phyloP scores from a whole-genome alignment of 2,888 invertebrate species.

The Mongoloraphidia duomilia region DNA sequence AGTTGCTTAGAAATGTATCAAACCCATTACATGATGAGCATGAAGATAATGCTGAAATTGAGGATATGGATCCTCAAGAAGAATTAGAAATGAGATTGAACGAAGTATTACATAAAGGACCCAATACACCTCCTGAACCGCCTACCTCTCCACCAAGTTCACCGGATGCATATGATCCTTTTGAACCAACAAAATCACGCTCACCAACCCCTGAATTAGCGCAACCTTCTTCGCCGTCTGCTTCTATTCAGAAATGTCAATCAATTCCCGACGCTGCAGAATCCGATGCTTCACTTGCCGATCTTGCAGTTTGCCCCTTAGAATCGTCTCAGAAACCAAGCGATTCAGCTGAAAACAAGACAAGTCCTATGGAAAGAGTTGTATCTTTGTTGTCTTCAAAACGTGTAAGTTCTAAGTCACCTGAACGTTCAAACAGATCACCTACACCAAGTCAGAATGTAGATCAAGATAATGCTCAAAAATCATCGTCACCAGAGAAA shows the following conservation, averaged over 20 bases:
- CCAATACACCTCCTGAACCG: slow-evolving; percentile 56
- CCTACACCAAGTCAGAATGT: slow-evolving; percentile 21
- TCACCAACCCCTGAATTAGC: slow-evolving; percentile 43
- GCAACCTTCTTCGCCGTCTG: slow-evolving; percentile 8
- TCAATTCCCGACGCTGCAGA: slow-evolving; percentile 6
- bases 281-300: slow-evolving; percentile 8
- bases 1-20: slow-evolving; percentile 31
- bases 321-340: slow-evolving; percentile 37
- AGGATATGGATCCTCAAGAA: slow-evolving; percentile 17
- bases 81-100: slow-evolving; percentile 16
- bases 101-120: slow-evolving; percentile 40
- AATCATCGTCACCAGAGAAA: slow-evolving; percentile 6
- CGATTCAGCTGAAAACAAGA: slow-evolving; percentile 32
- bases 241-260: neutral
- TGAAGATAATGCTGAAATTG: slow-evolving; percentile 29
- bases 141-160: slow-evolving; percentile 54
- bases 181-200: slow-evolving; percentile 76
- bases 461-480: slow-evolving; percentile 4
- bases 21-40: slow-evolving; percentile 49
- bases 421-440: slow-evolving; percentile 16
- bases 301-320: slow-evolving; percentile 19
- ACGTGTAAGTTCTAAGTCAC: slow-evolving; percentile 3
- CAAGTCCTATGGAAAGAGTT: slow-evolving; percentile 43
- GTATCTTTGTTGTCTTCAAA: slow-evolving; percentile 40
- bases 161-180: slow-evolving; percentile 80